Conservation (phyloP, 2,888 invertebrate genomes). For the Tillus elongatus region DNA sequence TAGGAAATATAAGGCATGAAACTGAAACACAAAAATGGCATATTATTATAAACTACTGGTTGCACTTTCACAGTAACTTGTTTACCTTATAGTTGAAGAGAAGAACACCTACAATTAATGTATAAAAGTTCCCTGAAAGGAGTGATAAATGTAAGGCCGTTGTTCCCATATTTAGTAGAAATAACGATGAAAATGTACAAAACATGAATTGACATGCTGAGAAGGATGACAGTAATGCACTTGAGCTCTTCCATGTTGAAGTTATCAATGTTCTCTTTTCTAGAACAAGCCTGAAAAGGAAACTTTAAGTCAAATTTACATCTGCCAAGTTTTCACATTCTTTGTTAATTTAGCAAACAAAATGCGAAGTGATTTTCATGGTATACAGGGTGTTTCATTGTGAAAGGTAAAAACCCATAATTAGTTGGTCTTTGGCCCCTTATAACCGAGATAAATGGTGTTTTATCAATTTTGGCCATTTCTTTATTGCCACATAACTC, state of each 20-base stretch:
- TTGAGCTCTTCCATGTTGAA: conserved; percentile 54
- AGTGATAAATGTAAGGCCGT: conserved; percentile 74
- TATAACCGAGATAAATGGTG: too few relatives aligned
- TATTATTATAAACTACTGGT: conserved; percentile 5
- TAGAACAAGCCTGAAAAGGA: conserved; percentile 44
- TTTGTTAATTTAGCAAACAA: too few relatives aligned
- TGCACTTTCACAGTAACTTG: conserved; percentile 7
- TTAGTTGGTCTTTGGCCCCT: too few relatives aligned
- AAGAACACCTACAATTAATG: conserved; percentile 68
- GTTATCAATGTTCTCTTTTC: conserved; percentile 61
- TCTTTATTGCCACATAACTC: too few relatives aligned
- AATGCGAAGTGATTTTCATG: too few relatives aligned
- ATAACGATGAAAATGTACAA: conserved; percentile 66
- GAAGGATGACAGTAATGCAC: conserved; percentile 47
- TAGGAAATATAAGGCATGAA: conserved; percentile 72
- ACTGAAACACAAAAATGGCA: conserved; percentile 50
- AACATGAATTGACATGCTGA: conserved; percentile 66
- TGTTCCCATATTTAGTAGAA: conserved; percentile 70
- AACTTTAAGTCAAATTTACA: conserved; percentile 5
- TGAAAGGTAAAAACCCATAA: too few relatives aligned
- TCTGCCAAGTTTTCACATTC: too few relatives aligned
- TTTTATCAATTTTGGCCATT: too few relatives aligned
- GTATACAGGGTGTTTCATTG: too few relatives aligned
- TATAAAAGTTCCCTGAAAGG: conserved; percentile 77
- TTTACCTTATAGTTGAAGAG: conserved; percentile 71